phyloP scores from a whole-genome alignment of 2,797 vertebrate species.

The Xenops minutus region DNA sequence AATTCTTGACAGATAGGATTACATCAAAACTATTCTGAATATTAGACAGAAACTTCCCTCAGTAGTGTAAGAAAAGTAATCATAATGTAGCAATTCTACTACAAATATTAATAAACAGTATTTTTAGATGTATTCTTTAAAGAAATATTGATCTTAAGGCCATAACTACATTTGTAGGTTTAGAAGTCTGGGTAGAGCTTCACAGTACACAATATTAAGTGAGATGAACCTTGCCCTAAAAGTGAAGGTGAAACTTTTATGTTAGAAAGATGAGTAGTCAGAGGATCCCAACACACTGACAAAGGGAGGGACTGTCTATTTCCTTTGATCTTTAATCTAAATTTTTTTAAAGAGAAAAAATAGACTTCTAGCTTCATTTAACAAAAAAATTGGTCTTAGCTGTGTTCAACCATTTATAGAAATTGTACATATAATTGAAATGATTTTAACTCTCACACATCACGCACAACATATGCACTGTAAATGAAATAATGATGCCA shows the following conservation, averaged over 20 bases:
- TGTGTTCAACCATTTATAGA: not conserved
- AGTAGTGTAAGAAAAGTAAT: conserved; percentile 21
- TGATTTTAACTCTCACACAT: not conserved
- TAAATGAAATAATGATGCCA: not conserved
- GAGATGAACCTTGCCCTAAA: not conserved
- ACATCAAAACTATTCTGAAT: conserved; percentile 22
- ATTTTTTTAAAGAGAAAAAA: not conserved
- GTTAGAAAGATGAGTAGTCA: not conserved
- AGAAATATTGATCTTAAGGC: not conserved
- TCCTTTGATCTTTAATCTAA: not conserved
- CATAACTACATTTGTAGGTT: not conserved
- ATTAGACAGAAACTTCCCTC: conserved; percentile 21
- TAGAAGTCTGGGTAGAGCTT: not conserved
- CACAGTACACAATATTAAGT: not conserved
- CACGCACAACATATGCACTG: fast-evolving
- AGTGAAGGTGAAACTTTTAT: not conserved
- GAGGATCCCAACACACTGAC: not conserved
- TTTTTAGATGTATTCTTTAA: not conserved
- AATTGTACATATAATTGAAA: not conserved
- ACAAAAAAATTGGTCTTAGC: not conserved
- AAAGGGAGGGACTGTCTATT: not conserved
- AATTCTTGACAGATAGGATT: not conserved
- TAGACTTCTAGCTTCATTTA: not conserved
- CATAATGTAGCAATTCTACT: not conserved
- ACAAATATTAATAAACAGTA: not conserved